phyloP scores from a whole-genome alignment of 2,113 vertebrate species.

The Psammodynastes pulverulentus region DNA sequence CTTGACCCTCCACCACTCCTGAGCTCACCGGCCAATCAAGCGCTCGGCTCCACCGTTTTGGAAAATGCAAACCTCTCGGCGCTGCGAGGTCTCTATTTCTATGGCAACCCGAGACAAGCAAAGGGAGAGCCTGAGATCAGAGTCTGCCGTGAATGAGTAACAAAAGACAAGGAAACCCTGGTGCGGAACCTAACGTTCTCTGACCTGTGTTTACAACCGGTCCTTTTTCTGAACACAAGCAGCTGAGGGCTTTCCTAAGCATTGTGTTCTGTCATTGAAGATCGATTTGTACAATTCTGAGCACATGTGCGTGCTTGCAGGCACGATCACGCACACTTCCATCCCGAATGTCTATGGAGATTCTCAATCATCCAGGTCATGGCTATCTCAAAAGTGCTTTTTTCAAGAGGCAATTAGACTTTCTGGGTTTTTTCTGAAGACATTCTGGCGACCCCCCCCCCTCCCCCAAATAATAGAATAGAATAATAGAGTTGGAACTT shows the following conservation, averaged over 20 bases:
- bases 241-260: background rate
- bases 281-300: background rate
- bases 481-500: no score
- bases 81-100: conserved; percentile 1
- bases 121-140: background rate
- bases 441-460: no score
- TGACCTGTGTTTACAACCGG: no score
- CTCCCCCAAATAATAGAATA: no score
- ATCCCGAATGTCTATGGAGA: background rate
- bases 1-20: conserved; percentile 11
- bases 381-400: no score
- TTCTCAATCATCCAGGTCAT: no score
- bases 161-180: background rate
- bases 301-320: background rate
- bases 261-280: background rate
- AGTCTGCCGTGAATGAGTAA: background rate
- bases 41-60: background rate
- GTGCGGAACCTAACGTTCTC: background rate
- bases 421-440: no score
- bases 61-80: background rate
- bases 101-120: background rate
- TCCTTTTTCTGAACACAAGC: background rate
- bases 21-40: background rate
- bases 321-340: background rate
- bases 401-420: no score